phyloP scores from a whole-genome alignment of 2,797 vertebrate genomes.

The Darevskia mixta region DNA sequence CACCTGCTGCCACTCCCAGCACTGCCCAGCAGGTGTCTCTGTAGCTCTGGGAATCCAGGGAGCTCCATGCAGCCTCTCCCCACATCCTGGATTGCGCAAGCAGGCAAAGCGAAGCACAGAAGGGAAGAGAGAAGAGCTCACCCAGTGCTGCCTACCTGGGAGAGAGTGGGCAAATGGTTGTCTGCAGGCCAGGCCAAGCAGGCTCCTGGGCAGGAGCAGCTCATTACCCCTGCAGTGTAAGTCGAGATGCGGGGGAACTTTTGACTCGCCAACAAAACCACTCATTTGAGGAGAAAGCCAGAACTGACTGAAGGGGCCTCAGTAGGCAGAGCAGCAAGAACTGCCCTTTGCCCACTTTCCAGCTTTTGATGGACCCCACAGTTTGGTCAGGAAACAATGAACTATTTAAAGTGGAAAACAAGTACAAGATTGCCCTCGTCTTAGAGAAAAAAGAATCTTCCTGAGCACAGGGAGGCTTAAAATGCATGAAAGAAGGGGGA shows the following conservation, averaged over 20 bases:
- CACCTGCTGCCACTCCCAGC: constrained; percentile 60
- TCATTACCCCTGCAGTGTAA: neutral
- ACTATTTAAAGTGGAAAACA: constrained; percentile 49
- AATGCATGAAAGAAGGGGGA: neutral
- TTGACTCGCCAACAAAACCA: too few relatives aligned
- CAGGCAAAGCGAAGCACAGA: neutral
- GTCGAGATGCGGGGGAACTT: too few relatives aligned
- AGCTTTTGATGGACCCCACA: constrained; percentile 25
- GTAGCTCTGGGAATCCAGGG: constrained; percentile 56
- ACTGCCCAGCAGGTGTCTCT: constrained; percentile 78
- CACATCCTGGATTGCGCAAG: neutral
- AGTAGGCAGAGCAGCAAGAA: neutral
- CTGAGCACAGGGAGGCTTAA: constrained; percentile 50
- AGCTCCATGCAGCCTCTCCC: constrained; percentile 23
- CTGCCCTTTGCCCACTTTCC: neutral
- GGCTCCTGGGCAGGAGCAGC: neutral
- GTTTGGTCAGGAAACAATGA: constrained; percentile 58
- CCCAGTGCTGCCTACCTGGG: too few relatives aligned
- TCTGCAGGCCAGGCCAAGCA: too few relatives aligned
- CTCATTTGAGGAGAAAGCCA: too few relatives aligned
- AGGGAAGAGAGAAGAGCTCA: too few relatives aligned
- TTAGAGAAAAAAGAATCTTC: constrained; percentile 41
- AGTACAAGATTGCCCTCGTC: constrained; percentile 34
- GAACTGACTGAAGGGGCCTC: neutral
- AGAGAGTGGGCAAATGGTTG: neutral